These are phyloP conservation scores for Polyommatus iphigenia DNA, from an alignment of 2,888 invertebrate species.

Conservation along the genomic window DNA sequence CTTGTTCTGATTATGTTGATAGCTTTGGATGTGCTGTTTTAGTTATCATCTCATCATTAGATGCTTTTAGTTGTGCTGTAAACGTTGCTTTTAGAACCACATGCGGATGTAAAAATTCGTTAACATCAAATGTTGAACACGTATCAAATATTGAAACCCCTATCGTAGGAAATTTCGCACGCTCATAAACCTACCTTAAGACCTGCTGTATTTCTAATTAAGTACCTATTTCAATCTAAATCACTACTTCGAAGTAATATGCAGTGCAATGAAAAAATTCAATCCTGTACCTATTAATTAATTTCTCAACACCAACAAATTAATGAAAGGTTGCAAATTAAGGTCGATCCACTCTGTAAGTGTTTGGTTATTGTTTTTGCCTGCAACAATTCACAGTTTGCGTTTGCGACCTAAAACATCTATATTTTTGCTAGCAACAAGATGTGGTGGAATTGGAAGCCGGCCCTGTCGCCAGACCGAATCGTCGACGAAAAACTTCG, in stretches of 20 bases:
- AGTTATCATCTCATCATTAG: conserved; percentile 53
- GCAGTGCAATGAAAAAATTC: background rate
- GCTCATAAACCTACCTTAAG: background rate
- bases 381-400: background rate
- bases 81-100: conserved; percentile 26
- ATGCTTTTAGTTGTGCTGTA: conserved; percentile 59
- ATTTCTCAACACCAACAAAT: background rate
- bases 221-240: background rate
- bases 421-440: conserved; percentile 65
- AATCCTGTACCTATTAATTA: background rate
- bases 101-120: background rate
- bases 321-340: background rate
- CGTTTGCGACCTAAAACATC: background rate
- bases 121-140: background rate
- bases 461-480: conserved; percentile 82
- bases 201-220: background rate
- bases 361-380: conserved; percentile 16
- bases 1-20: conserved; percentile 60
- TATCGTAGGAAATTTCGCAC: conserved; percentile 6
- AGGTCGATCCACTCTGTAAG: background rate
- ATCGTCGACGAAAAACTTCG: conserved; percentile 90
- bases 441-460: conserved; percentile 86
- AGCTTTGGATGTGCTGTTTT: conserved; percentile 80
- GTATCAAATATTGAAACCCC: background rate
- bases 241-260: conserved; percentile 13